Base-by-base conservation (phyloP, 2,113 vertebrate genomes). In the Zingel zingel region DNA sequence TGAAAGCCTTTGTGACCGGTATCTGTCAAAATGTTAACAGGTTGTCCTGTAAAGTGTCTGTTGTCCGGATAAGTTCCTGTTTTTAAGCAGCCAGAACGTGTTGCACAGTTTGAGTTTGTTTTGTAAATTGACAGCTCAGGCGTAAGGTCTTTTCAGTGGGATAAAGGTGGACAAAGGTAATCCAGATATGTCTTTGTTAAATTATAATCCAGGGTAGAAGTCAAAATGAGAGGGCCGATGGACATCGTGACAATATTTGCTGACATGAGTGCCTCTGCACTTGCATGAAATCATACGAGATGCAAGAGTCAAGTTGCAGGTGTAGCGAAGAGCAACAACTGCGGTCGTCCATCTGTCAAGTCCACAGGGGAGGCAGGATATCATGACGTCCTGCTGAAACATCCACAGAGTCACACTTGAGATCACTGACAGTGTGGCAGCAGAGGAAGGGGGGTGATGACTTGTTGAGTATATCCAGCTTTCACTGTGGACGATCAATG, bases 121-220 rank as follows among this genome's bases (percentile, higher is more conserved):
- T 45, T 50, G 8, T 7, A 43, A 23, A 25, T 10, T 50, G 33
- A 15, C 19, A 15, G 14, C 33, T 51, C 2, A 0, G 15, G 21
- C 11, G 1, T 13, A 72, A 12, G 1, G 13, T 79, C 27, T 81
- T 27, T 67, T 25, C 9, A 45, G n/a, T 11, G n/a, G 25, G 25
- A 64, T 8, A 58, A 53, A 63, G 13, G 19, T 2, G 9, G 9
- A 15, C 11, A 64, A 88, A 79, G 67, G 23, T 57, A 84, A 74
- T 80, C 64, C 78, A 74, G 56, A 27, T 67, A 10, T 66, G 7
- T 56, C 23, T 67, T 64, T 58, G 51, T 27, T 33, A 8, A 71
- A 69, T 63, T 79, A 73, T 48, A 84, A 65, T 90, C 86, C 87
- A 86, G 16, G 2, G 3, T 61, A 63, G 39, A 9, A 16, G 27